Evolutionary conservation across 2,888 invertebrate species (phyloP), one percentile per base, ranked within the genome.

Genomic region (Rhogogaster chlorosoma): DNA sequence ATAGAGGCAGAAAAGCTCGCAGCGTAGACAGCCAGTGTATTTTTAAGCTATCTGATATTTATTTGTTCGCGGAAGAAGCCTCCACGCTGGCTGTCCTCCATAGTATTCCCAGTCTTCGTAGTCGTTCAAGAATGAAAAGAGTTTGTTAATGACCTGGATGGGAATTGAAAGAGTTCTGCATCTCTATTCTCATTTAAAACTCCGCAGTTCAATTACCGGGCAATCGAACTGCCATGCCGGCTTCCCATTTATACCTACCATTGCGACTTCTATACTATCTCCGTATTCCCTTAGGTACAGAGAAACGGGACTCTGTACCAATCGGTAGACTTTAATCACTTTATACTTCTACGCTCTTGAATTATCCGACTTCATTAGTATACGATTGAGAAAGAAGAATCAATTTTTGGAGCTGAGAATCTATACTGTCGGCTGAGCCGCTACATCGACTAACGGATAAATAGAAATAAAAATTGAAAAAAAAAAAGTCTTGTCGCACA

Each of bases 41-140:
- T 80, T 80, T 80, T 80, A 80, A 80, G 80, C 61, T 36, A 38
- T 38, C n/a, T 80, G 80, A 80, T 80, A 80, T 80, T 80, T 80
- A 80, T 80, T 80, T 80, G 57, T 80, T 80, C 80, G 80, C 80
- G 80, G 80, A 80, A 80, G 80, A 49, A 29, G 45, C 26, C 18
- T 42, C 53, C 10, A 29, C 26, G 15, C 45, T n/a, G 15, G 42
- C 42, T 26, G 42, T 18, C 45, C 10, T 49, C 45, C n/a, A n/a
- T n/a, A 6, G 53, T 53, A 53, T 53, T 53, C 7, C n/a, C 2
- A 26, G 4, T 22, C 22, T 26, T 26, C 26, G 61, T 61, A 12
- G 67, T 32, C 67, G 26, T 67, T 67, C 29, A 67, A 67, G 67
- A 67, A 67, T 67, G 67, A 67, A 67, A 67, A 67, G 67, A 67